Base-by-base conservation (phyloP, 2,888 invertebrate species). In the Amblyjoppa proteus region DNA sequence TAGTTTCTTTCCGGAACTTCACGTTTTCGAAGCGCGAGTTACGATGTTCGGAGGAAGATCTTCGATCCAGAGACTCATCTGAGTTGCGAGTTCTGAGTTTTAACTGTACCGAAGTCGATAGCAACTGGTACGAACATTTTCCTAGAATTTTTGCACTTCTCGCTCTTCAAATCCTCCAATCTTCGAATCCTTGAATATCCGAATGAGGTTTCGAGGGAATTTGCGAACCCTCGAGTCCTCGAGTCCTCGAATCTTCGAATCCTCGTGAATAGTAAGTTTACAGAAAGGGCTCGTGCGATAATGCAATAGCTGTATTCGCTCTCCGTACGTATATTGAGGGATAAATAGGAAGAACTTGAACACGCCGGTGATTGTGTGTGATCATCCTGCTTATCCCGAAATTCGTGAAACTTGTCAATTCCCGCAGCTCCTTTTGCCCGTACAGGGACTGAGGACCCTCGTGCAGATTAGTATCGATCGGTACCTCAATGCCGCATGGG, bases 401-500 rank as follows among this genome's bases (percentile, higher is more conserved):
- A 58, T 76, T 58, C 28, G 51, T 31, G 66, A 79, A 70, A 68
- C 41, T 64, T 34, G 75, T 49, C 58, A 75, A 75, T 70, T 75
- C 34, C 70, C 56, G 41, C 41, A 70, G 64, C 49, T 84, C 64
- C 45, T 80, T 77, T 84, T 20, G 61, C 20, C 56, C 69, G 61
- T 61, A 64, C 51, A 69, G 66, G 61, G 70, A 58, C 53, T 3
- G 3, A 70, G 64, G 56, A 61, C 64, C 74, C 71, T 74, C 69
- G 70, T 73, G 71, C 76, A 75, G 71, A 80, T 69, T 71, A 83
- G 78, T 76, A 83, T 83, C 84, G 84, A 87, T 86, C 87, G 81
- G 79, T 86, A 87, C 84, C 78, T 84, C 83, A 73, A 80, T 81
- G 76, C 87, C 85, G 76, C 85, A 83, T 87, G 84, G 79, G 87